Conservation (phyloP, 1,140 invertebrate genomes). For the Caerostris darwini region DNA sequence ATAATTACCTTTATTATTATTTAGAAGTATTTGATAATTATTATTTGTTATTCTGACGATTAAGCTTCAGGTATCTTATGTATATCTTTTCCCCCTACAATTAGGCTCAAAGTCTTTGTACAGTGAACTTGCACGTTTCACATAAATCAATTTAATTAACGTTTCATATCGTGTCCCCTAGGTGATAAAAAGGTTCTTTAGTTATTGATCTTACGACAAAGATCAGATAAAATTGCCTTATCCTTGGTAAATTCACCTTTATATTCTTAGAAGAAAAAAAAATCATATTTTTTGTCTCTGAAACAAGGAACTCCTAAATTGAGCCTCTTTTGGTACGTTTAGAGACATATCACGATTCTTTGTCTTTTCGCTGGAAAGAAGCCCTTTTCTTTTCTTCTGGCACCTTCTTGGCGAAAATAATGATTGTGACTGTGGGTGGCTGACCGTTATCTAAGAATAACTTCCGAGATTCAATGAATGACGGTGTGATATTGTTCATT, state of each 20-base stretch:
- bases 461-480: background rate
- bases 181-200: background rate
- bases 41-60: too few species aligned
- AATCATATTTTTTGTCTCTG: background rate
- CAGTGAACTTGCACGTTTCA: background rate
- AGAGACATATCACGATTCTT: background rate
- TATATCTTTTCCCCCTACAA: too few species aligned
- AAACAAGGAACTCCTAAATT: background rate
- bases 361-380: background rate
- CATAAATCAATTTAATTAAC: slow-evolving; percentile 7
- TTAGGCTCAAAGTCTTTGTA: background rate
- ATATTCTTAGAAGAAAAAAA: background rate
- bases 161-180: background rate
- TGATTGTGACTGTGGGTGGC: background rate
- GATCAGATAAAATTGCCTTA: background rate
- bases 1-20: too few species aligned
- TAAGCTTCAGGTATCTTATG: too few species aligned
- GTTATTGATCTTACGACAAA: background rate
- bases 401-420: background rate
- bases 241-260: background rate
- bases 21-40: too few species aligned
- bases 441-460: slow-evolving; percentile 27
- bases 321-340: background rate
- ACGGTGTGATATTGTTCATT: slow-evolving; percentile 1
- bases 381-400: background rate